Evolutionary conservation across 2,888 invertebrate genomes (phyloP).

Genomic region (Callyntrura sp.): DNA sequence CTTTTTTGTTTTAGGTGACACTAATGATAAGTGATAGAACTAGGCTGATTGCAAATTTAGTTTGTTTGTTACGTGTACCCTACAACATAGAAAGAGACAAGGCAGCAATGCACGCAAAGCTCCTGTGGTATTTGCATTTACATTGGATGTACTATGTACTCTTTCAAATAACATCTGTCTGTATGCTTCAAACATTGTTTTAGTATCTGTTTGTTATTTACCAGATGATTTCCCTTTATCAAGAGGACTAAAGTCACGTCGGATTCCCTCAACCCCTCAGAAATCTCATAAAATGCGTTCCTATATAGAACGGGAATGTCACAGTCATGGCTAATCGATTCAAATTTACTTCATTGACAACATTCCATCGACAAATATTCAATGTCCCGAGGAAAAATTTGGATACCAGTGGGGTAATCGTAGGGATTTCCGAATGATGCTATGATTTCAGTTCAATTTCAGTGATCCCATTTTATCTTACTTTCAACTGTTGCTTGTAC

Average conservation of each 20-base stretch:
- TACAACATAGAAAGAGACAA: not conserved
- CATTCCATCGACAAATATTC: not conserved
- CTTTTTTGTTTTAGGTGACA: conserved; percentile 26
- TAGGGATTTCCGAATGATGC: no score
- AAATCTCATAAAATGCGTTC: not conserved
- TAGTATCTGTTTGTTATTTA: not conserved
- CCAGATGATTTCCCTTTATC: conserved; percentile 38
- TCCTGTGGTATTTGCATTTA: no score
- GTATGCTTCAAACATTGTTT: not conserved
- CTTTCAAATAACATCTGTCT: not conserved
- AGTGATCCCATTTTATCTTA: not conserved
- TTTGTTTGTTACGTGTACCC: not conserved
- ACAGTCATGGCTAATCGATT: conserved; percentile 26
- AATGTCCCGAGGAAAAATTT: conserved; percentile 5
- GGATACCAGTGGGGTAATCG: not conserved
- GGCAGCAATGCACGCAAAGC: not conserved
- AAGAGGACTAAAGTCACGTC: not conserved
- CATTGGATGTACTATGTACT: not conserved
- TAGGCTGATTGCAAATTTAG: conserved; percentile 38
- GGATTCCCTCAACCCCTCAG: not conserved
- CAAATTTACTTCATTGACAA: not conserved
- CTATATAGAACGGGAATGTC: conserved; percentile 10
- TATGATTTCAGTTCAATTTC: not conserved
- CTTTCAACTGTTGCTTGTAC: not conserved
- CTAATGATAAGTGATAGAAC: conserved; percentile 40